Evolutionary conservation across 2,113 vertebrate genomes (phyloP), one percentile per base, ranked within the genome.

Genomic region (Gobius niger): DNA sequence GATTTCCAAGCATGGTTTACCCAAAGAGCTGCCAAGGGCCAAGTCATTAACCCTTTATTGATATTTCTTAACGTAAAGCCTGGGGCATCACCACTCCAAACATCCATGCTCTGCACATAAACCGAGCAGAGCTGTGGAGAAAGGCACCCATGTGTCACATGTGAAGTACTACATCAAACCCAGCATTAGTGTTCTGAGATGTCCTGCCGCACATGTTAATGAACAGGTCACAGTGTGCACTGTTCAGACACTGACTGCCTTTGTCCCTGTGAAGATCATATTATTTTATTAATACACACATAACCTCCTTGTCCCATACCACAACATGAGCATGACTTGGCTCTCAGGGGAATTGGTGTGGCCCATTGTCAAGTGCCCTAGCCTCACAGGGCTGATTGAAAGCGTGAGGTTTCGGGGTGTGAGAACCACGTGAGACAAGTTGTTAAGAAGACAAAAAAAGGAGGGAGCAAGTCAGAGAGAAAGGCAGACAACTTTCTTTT

Each of bases 21-120:
- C 70, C 70, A 68, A 61, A 51, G 76, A 73, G 68, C 72, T 7
- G 50, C 57, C 47, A 73, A 76, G 82, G 84, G 85, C 89, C 82
- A 89, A 82, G 69, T 90, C 75, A 88, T 89, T 90, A 91, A 89
- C 85, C 87, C 66, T 70, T 82, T 83, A 87, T 85, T 87, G 89
- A 89, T 87, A 75, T 81, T 75, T 74, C 50, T 65, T 56, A 66
- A 75, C 65, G 70, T 80, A 66, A 73, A 76, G 69, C 81, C 67
- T 57, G 13, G 46, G 82, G 85, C 83, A 46, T 86, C 72, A 85
- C 80, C 68, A 80, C 70, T 72, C 50, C 72, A 84, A 83, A 77
- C 70, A 82, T 69, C 70, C 75, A 69, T 66, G 52, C 65, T 52
- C 49, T 77, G 62, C 57, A 51, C 52, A 76, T 74, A 83, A 82